Percentiles rank a stretch among this genome's conserved stretches.
Evolutionary conservation across 2,113 vertebrate genomes (phyloP).

Genomic region (Sprattus sprattus): DNA sequence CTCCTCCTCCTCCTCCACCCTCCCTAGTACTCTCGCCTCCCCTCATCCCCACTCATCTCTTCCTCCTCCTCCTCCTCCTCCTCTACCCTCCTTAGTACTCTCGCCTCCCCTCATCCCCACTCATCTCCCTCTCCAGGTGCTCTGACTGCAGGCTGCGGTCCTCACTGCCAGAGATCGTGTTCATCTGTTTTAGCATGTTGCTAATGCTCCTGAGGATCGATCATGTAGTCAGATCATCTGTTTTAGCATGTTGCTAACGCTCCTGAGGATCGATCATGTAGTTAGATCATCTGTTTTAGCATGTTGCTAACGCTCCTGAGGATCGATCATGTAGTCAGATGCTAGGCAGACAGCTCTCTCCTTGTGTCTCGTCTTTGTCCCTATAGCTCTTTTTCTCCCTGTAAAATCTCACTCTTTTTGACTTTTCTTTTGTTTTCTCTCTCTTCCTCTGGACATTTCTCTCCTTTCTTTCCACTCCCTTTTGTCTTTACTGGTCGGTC

Average conservation of each 20-base stretch:
- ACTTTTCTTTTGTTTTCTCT: not conserved
- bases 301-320: not conserved
- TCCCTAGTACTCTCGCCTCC: not conserved
- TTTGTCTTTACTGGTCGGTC: not conserved
- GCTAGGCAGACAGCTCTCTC: not conserved
- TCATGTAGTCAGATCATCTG: too few species aligned
- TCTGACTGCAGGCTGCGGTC: not conserved
- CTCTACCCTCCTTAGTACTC: too few species aligned
- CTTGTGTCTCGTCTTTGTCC: not conserved
- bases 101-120: too few species aligned
- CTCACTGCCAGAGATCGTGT: not conserved
- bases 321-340: not conserved
- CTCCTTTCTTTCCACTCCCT: not conserved
- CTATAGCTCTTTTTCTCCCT: not conserved
- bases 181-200: not conserved
- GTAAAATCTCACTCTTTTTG: not conserved
- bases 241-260: not conserved
- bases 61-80: not conserved
- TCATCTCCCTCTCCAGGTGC: not conserved
- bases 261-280: not conserved
- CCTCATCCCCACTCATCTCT: not conserved
- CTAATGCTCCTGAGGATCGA: too few species aligned
- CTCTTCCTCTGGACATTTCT: not conserved
- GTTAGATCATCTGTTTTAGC: not conserved
- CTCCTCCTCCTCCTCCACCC: not conserved